These are phyloP conservation scores for Orchestes rusci DNA, from an alignment of 2,888 invertebrate species.

Conservation along the genomic window DNA sequence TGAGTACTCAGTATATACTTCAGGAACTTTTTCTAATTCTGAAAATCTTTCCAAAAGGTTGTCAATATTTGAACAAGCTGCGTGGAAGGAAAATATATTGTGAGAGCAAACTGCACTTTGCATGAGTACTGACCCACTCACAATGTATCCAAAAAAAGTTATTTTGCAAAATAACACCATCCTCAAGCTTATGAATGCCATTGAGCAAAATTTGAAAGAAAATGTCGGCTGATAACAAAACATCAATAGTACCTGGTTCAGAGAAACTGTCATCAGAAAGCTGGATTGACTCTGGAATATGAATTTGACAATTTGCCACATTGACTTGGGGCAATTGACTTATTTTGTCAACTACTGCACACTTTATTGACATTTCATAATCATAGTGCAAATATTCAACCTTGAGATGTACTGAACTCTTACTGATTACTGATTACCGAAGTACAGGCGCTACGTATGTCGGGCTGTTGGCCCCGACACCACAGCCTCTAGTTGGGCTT, in stretches of 20 bases:
- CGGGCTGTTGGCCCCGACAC: too few species aligned
- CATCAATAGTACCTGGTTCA: neutral
- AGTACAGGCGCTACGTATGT: too few species aligned
- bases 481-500: too few species aligned
- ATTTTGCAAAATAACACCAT: slow-evolving; percentile 8
- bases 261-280: neutral
- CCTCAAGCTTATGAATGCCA: neutral
- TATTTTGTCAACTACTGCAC: neutral
- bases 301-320: too few species aligned
- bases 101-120: neutral
- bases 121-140: slow-evolving; percentile 5
- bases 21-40: slow-evolving; percentile 5
- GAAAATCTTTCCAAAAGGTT: slow-evolving; percentile 1
- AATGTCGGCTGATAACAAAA: slow-evolving; percentile 1
- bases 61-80: neutral
- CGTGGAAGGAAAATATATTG: neutral
- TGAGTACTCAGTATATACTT: slow-evolving; percentile 6
- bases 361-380: neutral
- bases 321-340: too few species aligned
- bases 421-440: too few species aligned
- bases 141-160: slow-evolving; percentile 8
- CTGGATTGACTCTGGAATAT: neutral
- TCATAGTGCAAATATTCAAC: neutral
- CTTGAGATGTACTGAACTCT: neutral
- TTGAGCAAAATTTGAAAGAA: slow-evolving; percentile 1